Percentiles rank a stretch among this genome's conserved stretches.
These are phyloP conservation scores for Mythimna lalbum DNA, from an alignment of 2,888 invertebrate species.

Conservation along the genomic window DNA sequence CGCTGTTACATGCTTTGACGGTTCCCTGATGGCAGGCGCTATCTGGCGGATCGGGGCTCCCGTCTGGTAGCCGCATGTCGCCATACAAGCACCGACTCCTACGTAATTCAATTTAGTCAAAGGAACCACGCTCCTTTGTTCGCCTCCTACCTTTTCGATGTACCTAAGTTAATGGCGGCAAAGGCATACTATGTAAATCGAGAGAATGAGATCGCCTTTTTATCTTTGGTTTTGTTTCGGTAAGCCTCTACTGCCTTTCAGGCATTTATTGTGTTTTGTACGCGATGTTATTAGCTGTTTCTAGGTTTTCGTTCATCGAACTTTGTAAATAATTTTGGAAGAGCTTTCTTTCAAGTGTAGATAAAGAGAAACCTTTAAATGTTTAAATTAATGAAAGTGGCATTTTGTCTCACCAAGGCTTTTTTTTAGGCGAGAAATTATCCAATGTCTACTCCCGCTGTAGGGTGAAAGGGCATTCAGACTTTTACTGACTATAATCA, in stretches of 20 bases:
- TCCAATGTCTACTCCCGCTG: no score
- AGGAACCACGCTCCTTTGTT: slow-evolving; percentile 57
- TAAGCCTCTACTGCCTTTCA: slow-evolving; percentile 21
- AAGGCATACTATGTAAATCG: slow-evolving; percentile 55
- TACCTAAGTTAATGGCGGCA: slow-evolving; percentile 67
- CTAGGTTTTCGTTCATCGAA: slow-evolving; percentile 17
- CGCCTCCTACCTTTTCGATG: slow-evolving; percentile 60
- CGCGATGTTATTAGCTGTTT: slow-evolving; percentile 13
- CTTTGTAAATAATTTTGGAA: neutral
- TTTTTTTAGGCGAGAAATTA: no score
- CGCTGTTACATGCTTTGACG: slow-evolving; percentile 77
- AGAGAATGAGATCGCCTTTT: slow-evolving; percentile 46
- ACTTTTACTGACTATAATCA: no score
- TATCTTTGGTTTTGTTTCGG: slow-evolving; percentile 43
- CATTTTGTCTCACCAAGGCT: no score
- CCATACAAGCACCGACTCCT: slow-evolving; percentile 41
- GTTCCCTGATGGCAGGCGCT: slow-evolving; percentile 66
- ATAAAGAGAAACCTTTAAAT: neutral
- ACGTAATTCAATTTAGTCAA: slow-evolving; percentile 62
- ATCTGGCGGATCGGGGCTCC: slow-evolving; percentile 21
- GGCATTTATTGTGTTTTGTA: slow-evolving; percentile 28
- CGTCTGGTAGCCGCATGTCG: slow-evolving; percentile 27
- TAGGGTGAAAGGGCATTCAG: no score
- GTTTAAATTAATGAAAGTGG: no score
- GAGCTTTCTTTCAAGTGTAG: neutral